phyloP scores from a whole-genome alignment of 1,140 invertebrate genomes.

The Diabrotica undecimpunctata region DNA sequence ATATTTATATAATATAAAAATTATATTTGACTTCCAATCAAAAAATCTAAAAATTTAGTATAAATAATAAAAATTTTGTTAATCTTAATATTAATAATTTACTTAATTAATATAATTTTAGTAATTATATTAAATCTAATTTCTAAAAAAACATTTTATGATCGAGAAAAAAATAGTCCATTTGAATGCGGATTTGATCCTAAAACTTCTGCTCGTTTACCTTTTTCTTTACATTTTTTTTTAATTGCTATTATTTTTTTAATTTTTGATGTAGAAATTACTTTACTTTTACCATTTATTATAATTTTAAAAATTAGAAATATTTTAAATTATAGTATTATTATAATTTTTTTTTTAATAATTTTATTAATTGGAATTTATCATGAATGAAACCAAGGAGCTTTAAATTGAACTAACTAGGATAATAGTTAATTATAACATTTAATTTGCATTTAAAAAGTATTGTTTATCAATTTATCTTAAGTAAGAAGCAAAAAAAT shows the following conservation, averaged over 20 bases:
- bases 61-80: conserved; percentile 50
- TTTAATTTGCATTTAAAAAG: conserved; percentile 61
- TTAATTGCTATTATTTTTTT: conserved; percentile 60
- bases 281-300: conserved; percentile 54
- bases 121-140: conserved; percentile 50
- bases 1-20: conserved; percentile 63
- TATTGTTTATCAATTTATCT: conserved; percentile 54
- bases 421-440: conserved; percentile 61
- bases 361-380: conserved; percentile 56
- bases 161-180: conserved; percentile 56
- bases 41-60: conserved; percentile 54
- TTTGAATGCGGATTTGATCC: conserved; percentile 64
- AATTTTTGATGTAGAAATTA: conserved; percentile 65
- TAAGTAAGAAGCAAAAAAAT: conserved; percentile 54
- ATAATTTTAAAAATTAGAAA: conserved; percentile 43
- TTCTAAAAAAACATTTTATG: conserved; percentile 54
- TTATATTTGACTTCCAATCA: conserved; percentile 69
- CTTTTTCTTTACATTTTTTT: conserved; percentile 60
- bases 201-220: conserved; percentile 51
- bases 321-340: conserved; percentile 45
- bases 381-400: conserved; percentile 61
- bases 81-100: conserved; percentile 45
- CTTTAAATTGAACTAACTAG: conserved; percentile 56
- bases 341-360: conserved; percentile 51
- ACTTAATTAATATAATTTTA: conserved; percentile 48